Evolutionary conservation across 2,113 vertebrate genomes (phyloP), one percentile per base, ranked within the genome.

Genomic region (Sceloporus tristichus): DNA sequence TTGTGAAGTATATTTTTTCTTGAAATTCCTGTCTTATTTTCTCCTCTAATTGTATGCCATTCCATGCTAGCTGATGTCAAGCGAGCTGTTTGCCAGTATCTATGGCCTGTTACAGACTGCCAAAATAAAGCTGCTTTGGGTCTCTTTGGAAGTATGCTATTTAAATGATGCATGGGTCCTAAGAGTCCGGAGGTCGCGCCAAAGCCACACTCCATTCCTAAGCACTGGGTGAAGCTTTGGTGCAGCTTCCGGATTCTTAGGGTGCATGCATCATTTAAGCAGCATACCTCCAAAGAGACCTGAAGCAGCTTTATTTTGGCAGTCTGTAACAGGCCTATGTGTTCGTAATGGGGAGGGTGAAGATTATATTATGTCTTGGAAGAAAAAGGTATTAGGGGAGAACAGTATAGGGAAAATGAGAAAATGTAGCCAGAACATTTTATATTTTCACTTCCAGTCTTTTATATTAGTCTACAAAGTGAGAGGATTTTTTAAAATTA

Each of bases 341-440:
- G 70, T 89, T 87, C 85, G 68, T 85, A 86, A 85, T 83, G 79
- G 87, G 91, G 5, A 3, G 79, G 68, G 38, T 89, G 85, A 86
- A 82, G 90, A 93, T 94, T 95, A 91, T 87, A 93, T 53, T 91
- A 91, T 92, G 89, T 90, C 89, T 92, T 92, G 91, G 91, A 89
- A 88, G 21, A 48, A 48, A 66, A 85, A 53, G 9, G 2, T 14
- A 85, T n/a, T 16, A 25, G 86, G 65, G 56, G 2, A 2, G 85
- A 56, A 93, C 83, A 91, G 84, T 90, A 91, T 66, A 90, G 91
- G 91, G 77, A 90, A 87, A 90, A 86, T 88, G 82, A 70, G 54
- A 89, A 42, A 59, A 34, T 34, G 56, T 13, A 10, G 56, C 56
- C 56, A 59, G 56, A 71, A n/a, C 5, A 74, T 88, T 90, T 0